A percentile compares a stretch with the other conserved stretches of the same genome.
Evolutionary conservation across 2,797 vertebrate genomes (phyloP).

Genomic region (Cynopterus sphinx): DNA sequence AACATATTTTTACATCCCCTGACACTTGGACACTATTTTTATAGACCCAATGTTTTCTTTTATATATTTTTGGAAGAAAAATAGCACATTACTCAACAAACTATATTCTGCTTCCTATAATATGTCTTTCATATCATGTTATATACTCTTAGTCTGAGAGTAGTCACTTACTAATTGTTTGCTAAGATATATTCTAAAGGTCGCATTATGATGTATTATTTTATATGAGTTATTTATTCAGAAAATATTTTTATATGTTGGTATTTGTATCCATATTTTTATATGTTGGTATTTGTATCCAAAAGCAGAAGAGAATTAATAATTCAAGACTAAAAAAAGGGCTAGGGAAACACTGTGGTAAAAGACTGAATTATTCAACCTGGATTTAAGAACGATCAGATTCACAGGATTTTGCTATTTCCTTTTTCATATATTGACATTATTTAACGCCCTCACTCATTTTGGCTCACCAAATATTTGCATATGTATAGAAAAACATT

Average conservation of each 20-base stretch:
- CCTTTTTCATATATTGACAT: constrained; percentile 23
- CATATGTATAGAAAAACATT: constrained; percentile 21
- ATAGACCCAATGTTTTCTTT: not conserved
- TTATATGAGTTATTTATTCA: constrained; percentile 26
- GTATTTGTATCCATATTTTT: constrained; percentile 55
- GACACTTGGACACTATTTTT: not conserved
- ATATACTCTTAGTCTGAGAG: not conserved
- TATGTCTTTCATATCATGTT: not conserved
- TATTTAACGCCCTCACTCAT: not conserved
- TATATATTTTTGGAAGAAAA: not conserved
- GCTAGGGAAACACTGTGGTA: not conserved
- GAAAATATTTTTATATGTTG: constrained; percentile 51
- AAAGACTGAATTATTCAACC: constrained; percentile 65
- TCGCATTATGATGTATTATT: not conserved
- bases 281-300: constrained; percentile 37
- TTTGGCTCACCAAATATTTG: constrained; percentile 55
- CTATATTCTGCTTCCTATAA: not conserved
- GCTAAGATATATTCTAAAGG: constrained; percentile 31
- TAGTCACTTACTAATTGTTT: constrained; percentile 8
- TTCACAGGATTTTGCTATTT: constrained; percentile 24
- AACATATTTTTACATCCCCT: not conserved
- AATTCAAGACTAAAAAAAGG: constrained; percentile 54
- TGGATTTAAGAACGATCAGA: constrained; percentile 47
- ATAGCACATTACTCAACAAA: not conserved
- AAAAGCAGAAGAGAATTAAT: constrained; percentile 62